Evolutionary conservation across 2,888 invertebrate genomes (phyloP), one percentile per base, ranked within the genome.

Genomic region (Carpatolechia fugitivella): DNA sequence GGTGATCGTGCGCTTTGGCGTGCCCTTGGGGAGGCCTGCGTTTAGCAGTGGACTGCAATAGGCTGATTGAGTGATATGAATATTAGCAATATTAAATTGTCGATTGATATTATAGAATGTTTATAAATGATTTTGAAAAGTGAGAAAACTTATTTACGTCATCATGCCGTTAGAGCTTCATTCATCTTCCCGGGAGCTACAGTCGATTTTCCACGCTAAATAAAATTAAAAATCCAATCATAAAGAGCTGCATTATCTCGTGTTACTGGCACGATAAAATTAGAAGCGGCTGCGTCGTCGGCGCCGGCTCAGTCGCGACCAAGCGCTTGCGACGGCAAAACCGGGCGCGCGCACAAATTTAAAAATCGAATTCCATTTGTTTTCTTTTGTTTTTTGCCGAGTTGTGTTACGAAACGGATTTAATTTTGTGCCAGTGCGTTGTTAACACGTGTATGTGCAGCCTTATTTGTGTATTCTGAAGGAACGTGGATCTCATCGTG

Each of bases 161-260:
- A 31, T 14, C 47, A 47, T 16, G 30, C 31, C 31, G 14, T 31
- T 31, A 10, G 31, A 31, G 4, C 16, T 3, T 13, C 31, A 47
- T 47, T 47, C 16, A 14, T 47, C 31, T 16, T 1, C 2, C 47
- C 3, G 18, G 31, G 31, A 66, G 66, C 64, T 65, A 62, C 64
- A 68, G 62, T 69, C 62, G 65, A 69, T 68, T 69, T 71, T 73
- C 69, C 65, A 70, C 68, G 71, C 70, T 69, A 75, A 75, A 75
- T 70, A 80, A 80, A 76, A 78, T 80, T 44, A 44, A 79, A 83
- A 81, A 79, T 74, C 75, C 71, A 72, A 77, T 77, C 78, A 82
- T 85, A 85, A 88, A 86, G 83, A 82, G 78, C 77, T 77, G 77
- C 81, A 85, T 86, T 88, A 90, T 88, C 87, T 88, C 88, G 86